phyloP scores from a whole-genome alignment of 2,888 invertebrate genomes.

The Phyllotreta cruciferae region DNA sequence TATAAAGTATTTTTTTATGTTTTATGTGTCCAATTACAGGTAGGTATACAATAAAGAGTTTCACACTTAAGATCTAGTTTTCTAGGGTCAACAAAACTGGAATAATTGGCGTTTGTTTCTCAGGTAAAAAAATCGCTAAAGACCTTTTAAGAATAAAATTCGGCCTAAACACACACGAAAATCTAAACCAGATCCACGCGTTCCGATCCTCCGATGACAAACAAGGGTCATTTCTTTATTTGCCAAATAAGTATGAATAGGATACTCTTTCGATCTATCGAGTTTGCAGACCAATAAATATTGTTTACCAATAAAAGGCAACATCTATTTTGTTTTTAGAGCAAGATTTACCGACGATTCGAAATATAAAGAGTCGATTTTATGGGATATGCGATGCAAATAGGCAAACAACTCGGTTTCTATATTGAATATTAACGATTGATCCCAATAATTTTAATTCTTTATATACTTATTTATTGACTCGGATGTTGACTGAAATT shows the following conservation, averaged over 20 bases:
- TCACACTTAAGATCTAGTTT: conserved; percentile 9
- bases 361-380: background rate
- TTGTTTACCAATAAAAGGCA: conserved; percentile 36
- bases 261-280: conserved; percentile 12
- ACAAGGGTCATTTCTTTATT: conserved; percentile 33
- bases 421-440: too few relatives aligned
- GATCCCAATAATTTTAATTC: too few relatives aligned
- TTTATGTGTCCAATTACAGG: background rate
- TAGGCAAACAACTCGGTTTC: background rate
- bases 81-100: conserved; percentile 17
- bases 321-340: conserved; percentile 29
- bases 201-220: conserved; percentile 22
- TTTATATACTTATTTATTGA: too few relatives aligned
- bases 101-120: conserved; percentile 15
- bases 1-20: conserved; percentile 4
- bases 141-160: conserved; percentile 34
- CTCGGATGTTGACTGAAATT: background rate
- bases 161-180: conserved; percentile 40
- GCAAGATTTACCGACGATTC: conserved; percentile 13
- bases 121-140: conserved; percentile 37
- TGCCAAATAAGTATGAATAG: conserved; percentile 32
- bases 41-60: background rate
- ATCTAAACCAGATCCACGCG: conserved; percentile 29
- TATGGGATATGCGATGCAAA: background rate
- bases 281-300: conserved; percentile 28